A percentile compares a stretch with the other conserved stretches of the same genome.
Evolutionary conservation across 2,797 vertebrate genomes (phyloP).

Genomic region (Hirundo rustica): DNA sequence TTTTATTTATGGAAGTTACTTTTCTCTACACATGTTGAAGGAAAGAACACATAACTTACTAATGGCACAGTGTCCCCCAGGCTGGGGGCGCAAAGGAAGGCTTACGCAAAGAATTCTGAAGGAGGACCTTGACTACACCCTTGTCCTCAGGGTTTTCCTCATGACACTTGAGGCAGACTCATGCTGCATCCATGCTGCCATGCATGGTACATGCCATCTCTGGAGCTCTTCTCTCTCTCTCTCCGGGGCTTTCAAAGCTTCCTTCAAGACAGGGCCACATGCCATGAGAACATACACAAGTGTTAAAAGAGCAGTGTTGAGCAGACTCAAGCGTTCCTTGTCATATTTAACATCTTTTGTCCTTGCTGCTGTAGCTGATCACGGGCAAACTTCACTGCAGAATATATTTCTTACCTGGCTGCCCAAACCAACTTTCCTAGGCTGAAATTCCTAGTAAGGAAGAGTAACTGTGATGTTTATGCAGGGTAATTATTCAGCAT

Average conservation of each 20-base stretch:
- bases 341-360: not conserved
- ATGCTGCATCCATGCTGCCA: accelerated
- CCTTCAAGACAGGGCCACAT: not conserved
- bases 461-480: not conserved
- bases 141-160: not conserved
- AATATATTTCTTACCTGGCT: not conserved
- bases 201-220: not conserved
- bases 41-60: not conserved
- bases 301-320: not conserved
- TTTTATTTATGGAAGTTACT: not conserved
- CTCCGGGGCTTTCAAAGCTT: not conserved
- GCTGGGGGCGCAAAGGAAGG: not conserved
- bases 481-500: not conserved
- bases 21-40: not conserved
- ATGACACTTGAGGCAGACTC: not conserved
- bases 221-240: not conserved
- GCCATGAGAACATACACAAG: accelerated
- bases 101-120: not conserved
- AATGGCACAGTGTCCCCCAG: too few species aligned
- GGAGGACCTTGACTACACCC: not conserved
- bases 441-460: not conserved
- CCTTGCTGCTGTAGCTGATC: not conserved
- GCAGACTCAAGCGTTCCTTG: not conserved
- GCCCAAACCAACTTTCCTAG: not conserved
- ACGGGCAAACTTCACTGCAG: not conserved